Evolutionary conservation across 2,888 invertebrate species (phyloP), one percentile per base, ranked within the genome.

Genomic region (Drosophila kokeensis): DNA sequence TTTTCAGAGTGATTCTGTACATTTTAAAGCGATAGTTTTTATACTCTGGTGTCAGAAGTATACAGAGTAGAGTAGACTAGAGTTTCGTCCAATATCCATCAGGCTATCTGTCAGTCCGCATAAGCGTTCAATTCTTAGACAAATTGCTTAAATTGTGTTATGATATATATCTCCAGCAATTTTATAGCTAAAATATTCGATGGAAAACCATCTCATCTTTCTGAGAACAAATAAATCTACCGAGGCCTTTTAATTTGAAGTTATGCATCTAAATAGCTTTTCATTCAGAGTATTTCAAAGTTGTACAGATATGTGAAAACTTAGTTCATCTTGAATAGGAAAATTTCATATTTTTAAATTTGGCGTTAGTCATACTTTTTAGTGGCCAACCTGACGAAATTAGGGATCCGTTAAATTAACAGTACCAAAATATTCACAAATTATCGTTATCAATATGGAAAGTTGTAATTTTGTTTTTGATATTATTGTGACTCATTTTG

Each of bases 381-480:
- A n/a, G 24, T 11, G 4, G 27, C 11, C 36, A n/a, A 18, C 24
- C 55, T 29, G 29, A 15, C 21, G 21, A 29, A 65, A 73, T 63
- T 63, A 38, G 18, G 21, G 57, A 61, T 11, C 6, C 40, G 3
- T 7, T 11, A 40, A 27, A 49, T 32, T 13, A 32, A 18, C 13
- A 54, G 32, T 11, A 40, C 0, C 13, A 48, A n/a, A 27, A 42
- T 18, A 30, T 29, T 50, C n/a, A 21, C 8, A 49, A 58, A 1
- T 45, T 45, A 24, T 45, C 45, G 4, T 8, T 10, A 11, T 15
- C 8, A 62, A 55, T 8, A 78, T 74, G 71, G 36, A 58, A 5
- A 27, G 13, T 11, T 57, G 61, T 6, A 57, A 60, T 8, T 92
- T 87, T 66, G 58, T 89, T 13, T 87, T 92, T 8, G 91, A 92